Evolutionary conservation across 2,113 vertebrate genomes (phyloP), one percentile per base, ranked within the genome.

Genomic region (Datnioides undecimradiatus): DNA sequence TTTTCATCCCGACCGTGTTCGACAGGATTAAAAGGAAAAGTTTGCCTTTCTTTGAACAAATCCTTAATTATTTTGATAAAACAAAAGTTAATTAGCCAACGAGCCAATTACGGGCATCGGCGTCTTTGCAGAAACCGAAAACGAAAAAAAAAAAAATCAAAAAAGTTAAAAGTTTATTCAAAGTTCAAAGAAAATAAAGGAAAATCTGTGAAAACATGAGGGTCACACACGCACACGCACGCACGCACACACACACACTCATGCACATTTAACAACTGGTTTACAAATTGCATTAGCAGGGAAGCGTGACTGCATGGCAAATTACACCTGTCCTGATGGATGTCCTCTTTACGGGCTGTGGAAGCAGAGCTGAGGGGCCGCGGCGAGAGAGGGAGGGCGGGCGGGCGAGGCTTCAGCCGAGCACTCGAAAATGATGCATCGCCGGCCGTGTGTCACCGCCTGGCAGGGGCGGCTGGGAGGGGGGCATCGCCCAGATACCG

Each of bases 311-410:
- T 89, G 76, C 82, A 82, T 81, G 76, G 87, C 76, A 79, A 86
- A 88, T 86, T 86, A 79, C 85, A 88, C 85, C 79, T 83, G 76
- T 88, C 33, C 76, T 86, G 90, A 92, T 88, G 87, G 90, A 91
- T 89, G 83, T 91, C 84, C 87, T 84, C 76, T 92, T 88, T 77
- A 90, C 34, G 36, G 81, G 0, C 51, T 81, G 89, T 88, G 76
- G 38, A 34, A 19, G 21, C 14, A 65, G 90, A n/a, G 82, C 81
- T 62, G 64, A 64, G 23, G 10, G 2, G 11, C 76, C 84, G 2
- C 6, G 25, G 58, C 75, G n/a, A 3, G 90, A 91, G 36, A n/a
- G n/a, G 2, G 90, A 91, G 36, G 25, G 58, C 75, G n/a, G 2
- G 90, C 91, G 36, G 80, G 81, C 66, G 21, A 5, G 43, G 52